These are phyloP conservation scores for Plebejus argus DNA, from an alignment of 2,888 invertebrate genomes.

Conservation along the genomic window DNA sequence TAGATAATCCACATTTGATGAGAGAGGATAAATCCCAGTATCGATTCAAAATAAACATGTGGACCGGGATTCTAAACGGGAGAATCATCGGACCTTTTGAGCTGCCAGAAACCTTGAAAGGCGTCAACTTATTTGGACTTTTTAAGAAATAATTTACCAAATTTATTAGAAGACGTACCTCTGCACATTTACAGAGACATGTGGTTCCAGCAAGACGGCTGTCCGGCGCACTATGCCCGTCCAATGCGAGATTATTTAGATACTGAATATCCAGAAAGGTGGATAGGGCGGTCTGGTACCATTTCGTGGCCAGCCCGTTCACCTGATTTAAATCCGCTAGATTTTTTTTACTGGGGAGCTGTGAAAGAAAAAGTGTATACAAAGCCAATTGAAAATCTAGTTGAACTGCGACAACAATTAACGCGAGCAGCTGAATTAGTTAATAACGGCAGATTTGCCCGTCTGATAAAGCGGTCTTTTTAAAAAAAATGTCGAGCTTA, in stretches of 20 bases:
- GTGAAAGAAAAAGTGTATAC: not conserved
- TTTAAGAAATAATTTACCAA: not conserved
- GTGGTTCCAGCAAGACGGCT: not conserved
- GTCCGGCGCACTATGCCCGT: too few relatives aligned
- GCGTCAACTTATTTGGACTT: not conserved
- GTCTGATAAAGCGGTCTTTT: not conserved
- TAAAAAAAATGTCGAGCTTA: too few relatives aligned
- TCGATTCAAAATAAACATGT: conserved; percentile 42
- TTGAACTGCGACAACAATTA: not conserved
- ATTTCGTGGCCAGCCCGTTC: not conserved
- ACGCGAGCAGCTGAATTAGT: not conserved
- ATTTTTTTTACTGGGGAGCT: not conserved
- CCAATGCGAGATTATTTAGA: too few relatives aligned
- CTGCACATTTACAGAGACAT: not conserved
- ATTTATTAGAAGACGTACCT: not conserved
- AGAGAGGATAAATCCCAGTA: conserved; percentile 38
- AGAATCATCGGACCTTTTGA: conserved; percentile 42
- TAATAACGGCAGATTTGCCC: not conserved
- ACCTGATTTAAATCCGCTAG: not conserved
- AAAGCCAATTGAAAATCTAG: not conserved
- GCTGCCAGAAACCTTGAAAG: conserved; percentile 28
- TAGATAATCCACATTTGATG: not conserved
- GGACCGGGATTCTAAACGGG: conserved; percentile 42
- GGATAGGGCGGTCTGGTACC: too few relatives aligned
- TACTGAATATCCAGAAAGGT: too few relatives aligned